A percentile compares a stretch with the other conserved stretches of the same genome.
Evolutionary conservation across 2,888 invertebrate genomes (phyloP).

Genomic region (Nephrotoma appendiculata): DNA sequence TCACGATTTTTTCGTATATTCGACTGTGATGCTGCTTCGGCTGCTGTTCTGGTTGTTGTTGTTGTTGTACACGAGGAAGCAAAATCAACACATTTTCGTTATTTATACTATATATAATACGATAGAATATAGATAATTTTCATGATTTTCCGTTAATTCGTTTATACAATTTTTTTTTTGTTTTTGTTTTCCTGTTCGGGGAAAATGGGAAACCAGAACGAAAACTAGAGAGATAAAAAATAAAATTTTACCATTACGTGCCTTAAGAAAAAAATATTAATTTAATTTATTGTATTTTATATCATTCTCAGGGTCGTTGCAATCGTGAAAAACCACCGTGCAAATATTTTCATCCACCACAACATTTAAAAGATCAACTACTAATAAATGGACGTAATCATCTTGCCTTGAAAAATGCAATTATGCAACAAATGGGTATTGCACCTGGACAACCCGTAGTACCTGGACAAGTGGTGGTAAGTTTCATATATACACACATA

Average conservation of each 20-base stretch:
- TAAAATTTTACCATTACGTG: background rate
- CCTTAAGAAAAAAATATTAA: background rate
- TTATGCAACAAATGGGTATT: slow-evolving; percentile 93
- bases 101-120: too few relatives aligned
- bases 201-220: background rate
- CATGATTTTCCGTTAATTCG: background rate
- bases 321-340: slow-evolving; percentile 99
- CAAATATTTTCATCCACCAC: slow-evolving; percentile 99
- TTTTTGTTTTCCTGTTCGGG: background rate
- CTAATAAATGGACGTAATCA: slow-evolving; percentile 99
- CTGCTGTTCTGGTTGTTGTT: background rate
- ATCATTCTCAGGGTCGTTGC: slow-evolving; percentile 84
- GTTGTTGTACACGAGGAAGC: background rate
- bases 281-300: slow-evolving; percentile 3
- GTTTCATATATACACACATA: slow-evolving; percentile 22
- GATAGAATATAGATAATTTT: background rate
- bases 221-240: background rate
- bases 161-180: background rate
- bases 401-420: slow-evolving; percentile 94
- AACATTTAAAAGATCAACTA: slow-evolving; percentile 98
- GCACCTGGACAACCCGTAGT: slow-evolving; percentile 81
- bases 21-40: background rate
- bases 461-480: slow-evolving; percentile 91
- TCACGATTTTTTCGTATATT: background rate
- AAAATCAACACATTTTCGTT: background rate